A percentile compares a stretch with the other conserved stretches of the same genome.
Evolutionary conservation across 2,888 invertebrate species (phyloP).

Genomic region (Cordilura impudica): DNA sequence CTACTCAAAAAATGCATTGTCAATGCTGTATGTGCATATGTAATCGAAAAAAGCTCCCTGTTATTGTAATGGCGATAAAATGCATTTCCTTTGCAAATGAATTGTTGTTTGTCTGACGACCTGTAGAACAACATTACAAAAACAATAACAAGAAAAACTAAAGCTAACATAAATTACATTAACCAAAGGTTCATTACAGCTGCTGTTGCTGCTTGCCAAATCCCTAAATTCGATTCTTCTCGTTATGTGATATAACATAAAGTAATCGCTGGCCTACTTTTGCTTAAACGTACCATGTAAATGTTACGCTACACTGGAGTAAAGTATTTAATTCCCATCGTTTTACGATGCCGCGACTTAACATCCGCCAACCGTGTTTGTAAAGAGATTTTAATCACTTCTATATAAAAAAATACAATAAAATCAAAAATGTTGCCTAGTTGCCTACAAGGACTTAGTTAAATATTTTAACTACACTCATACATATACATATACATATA

Average conservation of each 20-base stretch:
- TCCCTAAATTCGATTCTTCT: constrained; percentile 51
- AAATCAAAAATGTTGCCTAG: constrained; percentile 15
- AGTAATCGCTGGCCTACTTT: constrained; percentile 62
- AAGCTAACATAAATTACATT: constrained; percentile 47
- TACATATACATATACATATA: no score
- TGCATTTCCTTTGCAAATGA: constrained; percentile 62
- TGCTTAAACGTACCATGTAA: constrained; percentile 42
- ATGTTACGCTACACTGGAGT: constrained; percentile 28
- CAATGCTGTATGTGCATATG: constrained; percentile 23
- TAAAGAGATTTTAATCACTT: constrained; percentile 59
- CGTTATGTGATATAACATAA: constrained; percentile 33
- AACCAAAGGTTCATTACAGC: constrained; percentile 47
- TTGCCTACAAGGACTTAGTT: constrained; percentile 25
- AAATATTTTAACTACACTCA: no score
- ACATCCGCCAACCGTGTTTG: constrained; percentile 55
- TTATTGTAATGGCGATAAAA: constrained; percentile 63
- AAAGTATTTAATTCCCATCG: constrained; percentile 50
- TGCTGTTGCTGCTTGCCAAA: constrained; percentile 33
- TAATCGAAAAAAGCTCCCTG: constrained; percentile 39
- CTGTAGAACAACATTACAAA: constrained; percentile 55
- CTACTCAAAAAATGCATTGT: constrained; percentile 49
- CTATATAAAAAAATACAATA: constrained; percentile 32
- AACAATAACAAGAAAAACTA: constrained; percentile 15
- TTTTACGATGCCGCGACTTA: constrained; percentile 58
- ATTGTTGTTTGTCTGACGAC: constrained; percentile 41